phyloP scores from a whole-genome alignment of 2,888 invertebrate genomes.

The Papilio elwesi region DNA sequence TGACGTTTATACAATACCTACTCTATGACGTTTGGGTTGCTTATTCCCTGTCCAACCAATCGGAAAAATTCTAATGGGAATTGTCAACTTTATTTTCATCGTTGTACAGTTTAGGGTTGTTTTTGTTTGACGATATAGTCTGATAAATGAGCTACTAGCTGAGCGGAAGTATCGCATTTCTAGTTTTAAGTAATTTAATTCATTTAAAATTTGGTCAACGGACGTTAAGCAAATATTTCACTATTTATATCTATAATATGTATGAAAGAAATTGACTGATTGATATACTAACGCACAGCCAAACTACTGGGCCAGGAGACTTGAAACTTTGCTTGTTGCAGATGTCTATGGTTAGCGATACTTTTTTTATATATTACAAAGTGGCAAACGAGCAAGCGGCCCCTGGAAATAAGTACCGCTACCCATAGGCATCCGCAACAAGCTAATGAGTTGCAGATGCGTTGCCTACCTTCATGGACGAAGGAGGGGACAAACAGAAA shows the following conservation, averaged over 20 bases:
- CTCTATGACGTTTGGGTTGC: background rate
- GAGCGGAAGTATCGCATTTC: slow-evolving; percentile 25
- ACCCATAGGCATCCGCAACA: too few relatives aligned
- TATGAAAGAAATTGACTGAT: too few relatives aligned
- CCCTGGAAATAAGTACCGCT: too few relatives aligned
- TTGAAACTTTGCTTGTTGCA: too few relatives aligned
- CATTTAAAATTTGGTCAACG: background rate
- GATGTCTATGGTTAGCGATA: too few relatives aligned
- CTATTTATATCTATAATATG: background rate
- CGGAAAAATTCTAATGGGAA: slow-evolving; percentile 8
- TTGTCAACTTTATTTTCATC: background rate
- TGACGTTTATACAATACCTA: slow-evolving; percentile 16
- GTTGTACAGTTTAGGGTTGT: background rate
- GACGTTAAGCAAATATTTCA: background rate
- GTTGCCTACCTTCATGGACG: too few relatives aligned
- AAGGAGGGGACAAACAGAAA: too few relatives aligned
- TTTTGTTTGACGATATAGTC: slow-evolving; percentile 3
- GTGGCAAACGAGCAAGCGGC: too few relatives aligned
- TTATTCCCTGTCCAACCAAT: slow-evolving; percentile 7
- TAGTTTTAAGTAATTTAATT: slow-evolving; percentile 23
- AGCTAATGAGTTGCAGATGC: too few relatives aligned
- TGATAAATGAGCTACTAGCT: background rate
- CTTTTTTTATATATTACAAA: too few relatives aligned
- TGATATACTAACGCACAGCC: too few relatives aligned
- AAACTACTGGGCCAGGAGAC: too few relatives aligned